Percentiles rank a stretch among this genome's conserved stretches.
These are phyloP conservation scores for Scaptomyza hsui DNA, from an alignment of 1,140 invertebrate genomes.

Conservation along the genomic window DNA sequence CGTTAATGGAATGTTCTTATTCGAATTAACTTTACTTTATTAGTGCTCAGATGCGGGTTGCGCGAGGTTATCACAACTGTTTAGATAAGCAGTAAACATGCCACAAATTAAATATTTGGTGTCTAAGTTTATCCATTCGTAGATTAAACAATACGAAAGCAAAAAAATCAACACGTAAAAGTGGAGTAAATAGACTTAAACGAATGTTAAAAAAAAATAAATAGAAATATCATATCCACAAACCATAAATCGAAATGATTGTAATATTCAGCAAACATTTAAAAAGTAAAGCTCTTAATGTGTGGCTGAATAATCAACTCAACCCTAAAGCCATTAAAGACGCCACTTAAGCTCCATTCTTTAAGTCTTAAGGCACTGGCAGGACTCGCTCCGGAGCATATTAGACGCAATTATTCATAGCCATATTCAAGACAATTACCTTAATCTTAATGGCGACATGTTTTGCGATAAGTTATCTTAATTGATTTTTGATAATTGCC, in stretches of 20 bases:
- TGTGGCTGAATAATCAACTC: not conserved
- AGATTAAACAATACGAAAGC: not conserved
- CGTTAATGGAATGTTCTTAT: not conserved
- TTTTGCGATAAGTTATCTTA: slow-evolving; percentile 69
- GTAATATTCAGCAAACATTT: not conserved
- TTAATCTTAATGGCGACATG: slow-evolving; percentile 66
- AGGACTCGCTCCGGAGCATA: not conserved
- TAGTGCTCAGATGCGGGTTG: slow-evolving; percentile 38
- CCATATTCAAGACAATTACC: slow-evolving; percentile 64
- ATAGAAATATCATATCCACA: not conserved
- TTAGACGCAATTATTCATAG: slow-evolving; percentile 38
- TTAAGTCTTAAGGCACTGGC: not conserved
- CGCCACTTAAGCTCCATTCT: not conserved
- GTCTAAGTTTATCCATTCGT: slow-evolving; percentile 19
- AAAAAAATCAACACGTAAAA: too few species aligned
- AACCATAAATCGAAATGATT: too few species aligned
- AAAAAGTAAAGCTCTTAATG: not conserved
- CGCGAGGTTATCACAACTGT: slow-evolving; percentile 54
- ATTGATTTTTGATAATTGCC: slow-evolving; percentile 72
- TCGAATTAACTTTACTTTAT: too few species aligned
- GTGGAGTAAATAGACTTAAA: too few species aligned
- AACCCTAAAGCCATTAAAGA: slow-evolving; percentile 17
- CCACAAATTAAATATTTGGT: slow-evolving; percentile 52
- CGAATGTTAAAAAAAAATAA: too few species aligned
- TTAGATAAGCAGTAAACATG: slow-evolving; percentile 47